These are phyloP conservation scores for Frankliniella intonsa DNA, from an alignment of 2,888 invertebrate genomes.

Conservation along the genomic window DNA sequence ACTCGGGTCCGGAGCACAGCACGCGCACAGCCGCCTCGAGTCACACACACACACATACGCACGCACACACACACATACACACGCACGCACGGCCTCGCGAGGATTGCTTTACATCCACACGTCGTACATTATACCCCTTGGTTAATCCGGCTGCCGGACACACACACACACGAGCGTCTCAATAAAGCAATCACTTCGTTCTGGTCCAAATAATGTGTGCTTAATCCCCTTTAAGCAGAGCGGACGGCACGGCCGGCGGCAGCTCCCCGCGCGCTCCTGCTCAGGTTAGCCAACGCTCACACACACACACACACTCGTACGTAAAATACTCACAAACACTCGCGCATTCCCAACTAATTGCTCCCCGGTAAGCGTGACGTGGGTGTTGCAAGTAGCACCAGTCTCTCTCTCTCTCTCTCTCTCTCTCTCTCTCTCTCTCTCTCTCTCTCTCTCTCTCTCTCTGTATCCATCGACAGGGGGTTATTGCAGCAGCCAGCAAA, in stretches of 20 bases:
- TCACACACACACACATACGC: background rate
- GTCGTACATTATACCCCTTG: background rate
- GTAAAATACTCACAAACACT: background rate
- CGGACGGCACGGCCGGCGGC: background rate
- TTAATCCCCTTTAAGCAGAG: background rate
- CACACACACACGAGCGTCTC: background rate
- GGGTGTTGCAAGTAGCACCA: constrained; percentile 17
- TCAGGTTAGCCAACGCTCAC: background rate
- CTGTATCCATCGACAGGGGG: background rate
- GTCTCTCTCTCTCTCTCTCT: background rate
- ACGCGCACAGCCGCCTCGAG: too few relatives aligned
- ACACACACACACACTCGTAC: background rate
- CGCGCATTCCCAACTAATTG: background rate
- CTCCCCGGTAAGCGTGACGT: constrained; percentile 8
- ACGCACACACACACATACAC: background rate
- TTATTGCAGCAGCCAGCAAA: background rate
- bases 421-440: background rate
- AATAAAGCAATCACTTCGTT: constrained; percentile 12
- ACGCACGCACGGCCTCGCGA: background rate
- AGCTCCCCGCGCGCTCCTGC: too few relatives aligned
- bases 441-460: constrained; percentile 6
- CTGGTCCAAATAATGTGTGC: constrained; percentile 8
- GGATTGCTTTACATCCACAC: background rate
- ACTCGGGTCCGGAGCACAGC: too few relatives aligned
- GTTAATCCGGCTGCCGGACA: background rate